Base-by-base conservation (phyloP, 2,113 vertebrate genomes). In the Mirza zaza region DNA sequence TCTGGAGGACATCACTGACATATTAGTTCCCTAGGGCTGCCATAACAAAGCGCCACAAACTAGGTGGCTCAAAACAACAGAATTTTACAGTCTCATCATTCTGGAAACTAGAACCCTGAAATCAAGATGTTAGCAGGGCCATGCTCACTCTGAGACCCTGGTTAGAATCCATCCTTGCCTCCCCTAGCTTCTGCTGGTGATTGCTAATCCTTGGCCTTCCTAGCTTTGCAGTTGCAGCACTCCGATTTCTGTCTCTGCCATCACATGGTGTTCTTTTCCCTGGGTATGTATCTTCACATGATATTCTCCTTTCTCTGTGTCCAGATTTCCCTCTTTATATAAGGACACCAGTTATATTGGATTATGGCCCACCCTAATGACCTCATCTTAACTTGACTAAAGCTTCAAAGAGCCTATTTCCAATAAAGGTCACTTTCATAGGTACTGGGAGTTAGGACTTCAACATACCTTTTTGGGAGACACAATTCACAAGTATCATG, bases 41-140 rank as follows among this genome's bases (percentile, higher is more conserved):
- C 32, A 0, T 57, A n/a, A 42, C 21, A 17, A 48, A 61, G 17
- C 36, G 8, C 21, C 21, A 42, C 25, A 7, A 7, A 39, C 1
- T 13, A 4, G 32, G 67, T 65, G 84, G 29, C 29, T 90, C 89
- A n/a, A 36, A 63, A 65, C 48, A 42, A 21, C 20, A 52, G 50
- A 84, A 52, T 12, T 23, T 8, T 68, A 27, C 17, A 17, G 12
- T 75, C 20, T 88, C 65, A 73, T 14, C 42, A 34, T 65, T 77
- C 59, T 90, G 25, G 48, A 65, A 21, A 8, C 36, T 65, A 50
- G 25, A 87, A 29, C 29, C 73, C 52, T 59, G 55, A 83, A 87
- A 70, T 2, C 5, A 57, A 45, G 6, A 14, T 0, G 2, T 36
- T 29, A 34, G 17, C 6, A 80, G 1, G 6, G 5, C 23, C 17